Evolutionary conservation across 2,888 invertebrate species (phyloP).

Genomic region (Agrochola circellaris): DNA sequence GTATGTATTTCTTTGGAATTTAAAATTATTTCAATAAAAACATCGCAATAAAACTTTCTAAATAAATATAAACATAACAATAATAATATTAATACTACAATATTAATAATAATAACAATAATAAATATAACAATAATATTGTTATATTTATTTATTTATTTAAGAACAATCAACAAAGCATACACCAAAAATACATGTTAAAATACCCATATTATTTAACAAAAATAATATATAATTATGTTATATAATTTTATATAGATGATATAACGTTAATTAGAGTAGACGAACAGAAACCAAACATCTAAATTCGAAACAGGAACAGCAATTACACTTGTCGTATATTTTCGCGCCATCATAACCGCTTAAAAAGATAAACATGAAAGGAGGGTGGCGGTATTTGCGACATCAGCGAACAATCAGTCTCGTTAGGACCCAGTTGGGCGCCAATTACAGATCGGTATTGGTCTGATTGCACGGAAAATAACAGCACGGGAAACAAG

Average conservation of each 20-base stretch:
- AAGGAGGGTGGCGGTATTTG: constrained; percentile 70
- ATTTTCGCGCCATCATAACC: constrained; percentile 47
- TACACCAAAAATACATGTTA: too few species aligned
- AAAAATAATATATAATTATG: too few species aligned
- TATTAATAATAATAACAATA: too few species aligned
- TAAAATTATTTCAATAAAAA: not conserved
- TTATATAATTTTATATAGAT: too few species aligned
- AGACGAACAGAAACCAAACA: constrained; percentile 15
- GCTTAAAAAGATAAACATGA: constrained; percentile 65
- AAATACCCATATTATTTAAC: too few species aligned
- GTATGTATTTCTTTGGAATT: not conserved
- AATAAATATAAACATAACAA: too few species aligned
- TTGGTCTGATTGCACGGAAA: constrained; percentile 83
- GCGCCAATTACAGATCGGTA: constrained; percentile 84
- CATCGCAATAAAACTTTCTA: not conserved
- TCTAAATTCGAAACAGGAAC: constrained; percentile 31
- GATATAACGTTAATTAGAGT: constrained; percentile 9
- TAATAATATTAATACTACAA: too few species aligned
- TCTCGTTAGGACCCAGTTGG: constrained; percentile 84
- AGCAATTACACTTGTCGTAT: constrained; percentile 30
- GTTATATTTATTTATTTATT: too few species aligned
- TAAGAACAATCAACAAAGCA: too few species aligned
- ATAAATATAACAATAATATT: too few species aligned
- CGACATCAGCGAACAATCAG: constrained; percentile 83
- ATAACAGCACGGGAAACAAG: constrained; percentile 74